Percentiles rank a stretch among this genome's conserved stretches.
Evolutionary conservation across 2,113 vertebrate genomes (phyloP).

Genomic region (Athene noctua): DNA sequence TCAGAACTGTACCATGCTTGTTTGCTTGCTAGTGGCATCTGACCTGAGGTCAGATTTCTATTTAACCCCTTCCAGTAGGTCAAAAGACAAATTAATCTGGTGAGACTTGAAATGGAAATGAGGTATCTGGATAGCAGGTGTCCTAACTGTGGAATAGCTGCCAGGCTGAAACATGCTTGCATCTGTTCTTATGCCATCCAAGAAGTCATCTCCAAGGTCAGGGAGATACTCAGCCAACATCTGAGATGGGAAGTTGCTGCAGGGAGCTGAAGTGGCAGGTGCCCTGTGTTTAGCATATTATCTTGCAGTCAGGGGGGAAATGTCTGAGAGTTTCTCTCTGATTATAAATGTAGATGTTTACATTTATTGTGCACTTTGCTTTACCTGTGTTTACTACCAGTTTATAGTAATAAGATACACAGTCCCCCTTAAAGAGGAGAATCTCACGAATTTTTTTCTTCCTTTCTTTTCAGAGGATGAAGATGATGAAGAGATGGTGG

Average conservation of each 20-base stretch:
- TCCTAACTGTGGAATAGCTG: conserved; percentile 71
- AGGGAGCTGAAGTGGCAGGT: conserved; percentile 74
- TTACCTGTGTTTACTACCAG: conserved; percentile 4
- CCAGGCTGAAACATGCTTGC: conserved; percentile 75
- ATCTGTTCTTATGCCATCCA: conserved; percentile 72
- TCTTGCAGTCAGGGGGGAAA: neutral
- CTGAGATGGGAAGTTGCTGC: conserved; percentile 52
- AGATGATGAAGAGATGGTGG: conserved; percentile 91
- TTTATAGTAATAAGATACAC: neutral
- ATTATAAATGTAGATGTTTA: conserved; percentile 8
- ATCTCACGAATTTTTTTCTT: conserved; percentile 29
- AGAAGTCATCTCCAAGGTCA: conserved; percentile 70
- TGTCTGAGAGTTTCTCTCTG: neutral
- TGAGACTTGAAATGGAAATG: conserved; percentile 77
- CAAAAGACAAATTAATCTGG: conserved; percentile 77
- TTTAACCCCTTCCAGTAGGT: conserved; percentile 84
- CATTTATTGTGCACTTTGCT: conserved; percentile 25
- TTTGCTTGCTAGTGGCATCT: conserved; percentile 82
- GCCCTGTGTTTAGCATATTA: conserved; percentile 36
- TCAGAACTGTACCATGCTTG: conserved; percentile 67
- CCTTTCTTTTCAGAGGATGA: conserved; percentile 85
- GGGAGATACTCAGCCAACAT: conserved; percentile 72
- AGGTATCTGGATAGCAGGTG: conserved; percentile 86
- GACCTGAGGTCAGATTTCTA: conserved; percentile 75
- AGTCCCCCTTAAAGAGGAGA: conserved; percentile 17